Evolutionary conservation across 2,888 invertebrate genomes (phyloP), one percentile per base, ranked within the genome.

Genomic region (Axea sp.): DNA sequence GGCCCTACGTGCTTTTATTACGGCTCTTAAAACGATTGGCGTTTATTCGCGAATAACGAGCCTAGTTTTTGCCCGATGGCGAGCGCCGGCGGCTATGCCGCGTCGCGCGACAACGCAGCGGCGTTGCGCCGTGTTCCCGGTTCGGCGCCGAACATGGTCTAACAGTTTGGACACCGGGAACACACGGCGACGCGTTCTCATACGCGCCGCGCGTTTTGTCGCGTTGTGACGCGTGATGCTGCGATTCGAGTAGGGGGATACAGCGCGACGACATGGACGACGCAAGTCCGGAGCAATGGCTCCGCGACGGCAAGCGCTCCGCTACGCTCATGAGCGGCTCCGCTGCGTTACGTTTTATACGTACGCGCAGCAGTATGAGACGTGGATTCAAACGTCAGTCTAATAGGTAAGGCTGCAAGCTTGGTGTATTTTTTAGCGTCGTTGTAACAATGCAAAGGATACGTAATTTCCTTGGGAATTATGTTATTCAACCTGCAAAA

Each of bases 271-370:
- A 74, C 57, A 85, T 86, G 86, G 84, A 85, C 76, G 83, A 85
- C 78, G 77, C 76, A 49, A 76, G 80, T 39, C 80, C 78, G 74
- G 82, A 82, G 67, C 86, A 85, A 83, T 85, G 86, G 84, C 81
- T 83, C 77, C 78, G 64, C 78, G 76, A 73, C 51, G 82, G 81
- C 47, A 84, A 84, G 71, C 80, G 81, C 68, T 51, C 80, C n/a
- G 78, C 59, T 33, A 77, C 81, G 22, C 76, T 85, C 60, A 49
- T 59, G 39, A 82, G 84, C 75, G 83, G 80, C 57, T 55, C 67
- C 78, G 85, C 85, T 30, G 85, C 86, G 43, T 79, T 86, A 19
- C 81, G 85, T 17, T 86, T 86, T 67, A 86, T 86, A 68, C 83
- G 86, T 39, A 83, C 82, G 73, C 85, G 86, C 15, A 81, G 83